Percentiles rank a stretch among this genome's conserved stretches.
phyloP scores from a whole-genome alignment of 2,797 vertebrate species.

The Sebastes minor region DNA sequence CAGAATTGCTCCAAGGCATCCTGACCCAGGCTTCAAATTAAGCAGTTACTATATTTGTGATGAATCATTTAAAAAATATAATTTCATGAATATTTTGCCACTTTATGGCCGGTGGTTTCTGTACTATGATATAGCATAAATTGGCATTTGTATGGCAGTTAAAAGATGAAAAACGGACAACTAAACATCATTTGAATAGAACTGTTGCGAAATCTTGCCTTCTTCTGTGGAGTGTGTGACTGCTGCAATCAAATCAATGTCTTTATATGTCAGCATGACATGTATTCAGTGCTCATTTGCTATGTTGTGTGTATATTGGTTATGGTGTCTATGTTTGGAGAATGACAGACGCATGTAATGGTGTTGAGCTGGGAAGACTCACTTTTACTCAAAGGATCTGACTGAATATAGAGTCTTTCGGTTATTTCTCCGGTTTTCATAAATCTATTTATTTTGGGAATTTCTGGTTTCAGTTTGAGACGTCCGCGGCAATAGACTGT shows the following conservation, averaged over 20 bases:
- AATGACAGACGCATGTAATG: neutral
- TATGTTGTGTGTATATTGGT: neutral
- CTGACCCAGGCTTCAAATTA: too few species aligned
- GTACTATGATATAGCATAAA: neutral
- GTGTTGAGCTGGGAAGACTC: neutral
- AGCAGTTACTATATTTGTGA: too few species aligned
- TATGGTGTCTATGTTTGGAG: neutral
- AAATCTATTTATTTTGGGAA: neutral
- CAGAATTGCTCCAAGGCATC: too few species aligned
- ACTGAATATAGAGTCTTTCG: too few species aligned
- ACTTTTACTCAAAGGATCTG: neutral
- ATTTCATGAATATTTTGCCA: too few species aligned
- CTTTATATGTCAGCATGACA: neutral
- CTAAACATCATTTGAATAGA: neutral
- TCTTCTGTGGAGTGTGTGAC: neutral
- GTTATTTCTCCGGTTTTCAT: neutral
- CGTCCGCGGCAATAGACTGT: neutral
- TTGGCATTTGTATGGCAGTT: neutral
- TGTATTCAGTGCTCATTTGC: neutral
- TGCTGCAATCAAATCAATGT: neutral
- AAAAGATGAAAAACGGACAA: neutral
- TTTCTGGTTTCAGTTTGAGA: constrained; percentile 10
- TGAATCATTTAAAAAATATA: too few species aligned
- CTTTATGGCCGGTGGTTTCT: too few species aligned
- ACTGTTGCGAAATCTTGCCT: neutral